phyloP scores from a whole-genome alignment of 1,140 invertebrate species.

The Lasaia peninsularis region DNA sequence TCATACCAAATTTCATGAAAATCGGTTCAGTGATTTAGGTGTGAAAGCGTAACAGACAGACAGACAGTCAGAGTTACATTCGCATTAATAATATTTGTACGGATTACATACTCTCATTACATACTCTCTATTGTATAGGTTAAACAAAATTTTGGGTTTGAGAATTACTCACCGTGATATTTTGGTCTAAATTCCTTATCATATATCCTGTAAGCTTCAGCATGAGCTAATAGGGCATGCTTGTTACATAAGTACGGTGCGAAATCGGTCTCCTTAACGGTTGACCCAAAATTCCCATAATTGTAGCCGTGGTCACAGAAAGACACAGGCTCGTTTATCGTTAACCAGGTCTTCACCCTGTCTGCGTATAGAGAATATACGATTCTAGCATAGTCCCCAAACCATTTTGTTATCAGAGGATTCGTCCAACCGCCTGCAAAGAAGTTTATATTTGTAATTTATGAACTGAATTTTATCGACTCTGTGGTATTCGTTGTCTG shows the following conservation, averaged over 20 bases:
- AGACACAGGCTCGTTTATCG: conserved; percentile 48
- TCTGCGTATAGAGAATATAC: conserved; percentile 59
- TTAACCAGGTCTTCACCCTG: conserved; percentile 66
- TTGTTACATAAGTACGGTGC: conserved; percentile 75
- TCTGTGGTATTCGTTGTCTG: too few species aligned
- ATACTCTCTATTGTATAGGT: too few species aligned
- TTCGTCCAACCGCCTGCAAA: conserved; percentile 79
- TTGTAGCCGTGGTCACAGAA: conserved; percentile 62
- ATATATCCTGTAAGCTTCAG: conserved; percentile 79
- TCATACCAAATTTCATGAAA: too few species aligned
- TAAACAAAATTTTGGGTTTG: too few species aligned
- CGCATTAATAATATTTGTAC: too few species aligned
- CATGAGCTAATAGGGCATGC: conserved; percentile 77
- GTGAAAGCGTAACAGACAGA: background rate
- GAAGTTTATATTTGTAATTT: too few species aligned
- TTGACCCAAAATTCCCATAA: conserved; percentile 24
- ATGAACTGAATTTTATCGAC: too few species aligned
- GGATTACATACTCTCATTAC: too few species aligned
- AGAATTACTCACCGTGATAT: conserved; percentile 46
- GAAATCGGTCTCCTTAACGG: conserved; percentile 37
- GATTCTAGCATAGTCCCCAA: conserved; percentile 61
- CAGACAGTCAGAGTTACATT: too few species aligned
- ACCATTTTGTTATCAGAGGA: conserved; percentile 61
- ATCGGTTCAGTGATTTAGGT: too few species aligned
- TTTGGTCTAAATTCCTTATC: conserved; percentile 24